These are phyloP conservation scores for Euura lappo DNA, from an alignment of 1,140 invertebrate genomes.

Conservation along the genomic window DNA sequence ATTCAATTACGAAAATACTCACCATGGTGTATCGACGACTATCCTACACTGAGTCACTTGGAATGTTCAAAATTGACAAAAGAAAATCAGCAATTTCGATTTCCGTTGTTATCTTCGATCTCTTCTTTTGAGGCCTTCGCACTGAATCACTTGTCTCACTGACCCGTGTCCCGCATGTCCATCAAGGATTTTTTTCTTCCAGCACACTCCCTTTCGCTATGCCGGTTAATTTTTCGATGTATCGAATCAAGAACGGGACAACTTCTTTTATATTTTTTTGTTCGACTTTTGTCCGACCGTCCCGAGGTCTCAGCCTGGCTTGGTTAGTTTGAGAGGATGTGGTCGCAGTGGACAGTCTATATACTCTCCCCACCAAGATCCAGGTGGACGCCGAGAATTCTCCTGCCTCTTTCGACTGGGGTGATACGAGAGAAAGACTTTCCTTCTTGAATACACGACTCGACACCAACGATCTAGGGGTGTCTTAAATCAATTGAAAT, in stretches of 20 bases:
- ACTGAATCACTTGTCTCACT: neutral
- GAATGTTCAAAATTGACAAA: too few relatives aligned
- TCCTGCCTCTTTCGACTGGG: neutral
- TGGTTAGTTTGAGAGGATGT: neutral
- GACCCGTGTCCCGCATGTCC: neutral
- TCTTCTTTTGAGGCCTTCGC: constrained; percentile 12
- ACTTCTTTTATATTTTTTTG: neutral
- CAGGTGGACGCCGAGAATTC: neutral
- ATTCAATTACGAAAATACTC: neutral
- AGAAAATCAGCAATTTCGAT: too few relatives aligned
- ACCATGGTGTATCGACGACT: neutral
- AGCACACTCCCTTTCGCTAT: too few relatives aligned
- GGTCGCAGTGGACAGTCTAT: constrained; percentile 1
- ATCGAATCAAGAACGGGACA: neutral
- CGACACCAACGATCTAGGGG: too few relatives aligned
- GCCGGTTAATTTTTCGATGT: too few relatives aligned
- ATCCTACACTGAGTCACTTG: neutral
- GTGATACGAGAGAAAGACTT: neutral
- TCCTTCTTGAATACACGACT: neutral
- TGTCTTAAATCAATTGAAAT: too few relatives aligned
- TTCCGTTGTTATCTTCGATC: neutral
- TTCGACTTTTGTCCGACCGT: neutral
- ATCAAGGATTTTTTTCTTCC: too few relatives aligned
- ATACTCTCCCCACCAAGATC: neutral
- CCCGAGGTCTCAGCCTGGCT: neutral